Evolutionary conservation across 2,888 invertebrate species (phyloP), one percentile per base, ranked within the genome.

Genomic region (Emmelina monodactyla): DNA sequence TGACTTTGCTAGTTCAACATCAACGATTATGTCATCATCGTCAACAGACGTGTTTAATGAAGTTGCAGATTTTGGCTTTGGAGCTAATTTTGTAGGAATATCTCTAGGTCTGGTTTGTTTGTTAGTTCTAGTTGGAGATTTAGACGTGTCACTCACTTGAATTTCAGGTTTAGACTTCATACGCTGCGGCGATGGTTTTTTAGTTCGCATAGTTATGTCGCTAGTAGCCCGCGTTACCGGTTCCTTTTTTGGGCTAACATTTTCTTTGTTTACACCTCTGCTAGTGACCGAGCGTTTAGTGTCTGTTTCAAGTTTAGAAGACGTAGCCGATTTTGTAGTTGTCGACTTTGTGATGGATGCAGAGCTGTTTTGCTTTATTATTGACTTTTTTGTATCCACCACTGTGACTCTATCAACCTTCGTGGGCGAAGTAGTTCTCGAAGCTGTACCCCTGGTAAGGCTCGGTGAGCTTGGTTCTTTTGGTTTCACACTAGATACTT

Each of bases 1-100:
- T 32, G 89, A 89, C 62, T 87, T 88, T 0, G 89, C 88, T 55
- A 85, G 84, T 55, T 87, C 85, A 31, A 88, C 82, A 55, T 88
- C 87, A 37, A 88, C 84, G 16, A 87, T 80, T n/a, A 87, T 64
- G 47, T 85, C 85, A 49, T 82, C 71, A 39, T 84, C 83, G 43
- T 73, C 68, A 12, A 64, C 67, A 15, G 81, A 67, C 14, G 78
- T 82, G 37, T 82, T 83, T 14, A 83, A 58, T 10, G 83, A 62
- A 29, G 81, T 83, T 6, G 76, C 78, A 16, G 79, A 79, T 45
- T 79, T 79, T 3, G 75, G 78, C 50, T 79, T 79, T 11, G 44
- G 58, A 7, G 71, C 59, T 13, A 73, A 44, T 42, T 72, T 75
- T n/a, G 57, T 50, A 33, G 64, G 57, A 3, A 55, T 43, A 41